Percentiles rank a stretch among this genome's conserved stretches.
These are phyloP conservation scores for Aurelia aurita complex sp. Pacific DNA, from an alignment of 30 jellyfish, hydroid and myxozoan species.

Conservation along the genomic window DNA sequence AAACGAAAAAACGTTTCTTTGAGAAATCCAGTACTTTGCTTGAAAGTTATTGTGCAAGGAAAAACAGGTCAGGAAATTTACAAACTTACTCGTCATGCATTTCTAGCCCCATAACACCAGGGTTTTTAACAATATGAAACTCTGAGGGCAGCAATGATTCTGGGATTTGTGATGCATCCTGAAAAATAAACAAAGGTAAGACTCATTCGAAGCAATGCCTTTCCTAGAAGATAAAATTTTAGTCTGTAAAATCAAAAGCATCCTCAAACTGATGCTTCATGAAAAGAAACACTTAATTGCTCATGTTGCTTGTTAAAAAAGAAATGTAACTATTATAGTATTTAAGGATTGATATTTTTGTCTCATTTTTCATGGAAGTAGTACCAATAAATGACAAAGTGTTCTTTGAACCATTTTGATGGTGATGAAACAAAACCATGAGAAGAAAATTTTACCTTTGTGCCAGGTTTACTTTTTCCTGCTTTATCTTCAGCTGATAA, in stretches of 20 bases:
- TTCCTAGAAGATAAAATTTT: not conserved
- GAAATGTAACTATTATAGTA: too few species aligned
- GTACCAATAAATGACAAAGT: too few species aligned
- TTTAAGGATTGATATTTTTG: too few species aligned
- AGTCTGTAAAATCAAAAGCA: not conserved
- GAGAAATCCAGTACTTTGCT: too few species aligned
- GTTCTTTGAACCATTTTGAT: not conserved
- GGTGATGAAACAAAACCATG: not conserved
- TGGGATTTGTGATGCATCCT: conserved; percentile 54
- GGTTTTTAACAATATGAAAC: conserved; percentile 86
- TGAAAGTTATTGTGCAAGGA: too few species aligned
- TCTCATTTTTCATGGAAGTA: too few species aligned
- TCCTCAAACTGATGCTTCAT: not conserved
- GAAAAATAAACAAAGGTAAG: not conserved
- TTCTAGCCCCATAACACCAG: conserved; percentile 90
- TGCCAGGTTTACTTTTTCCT: not conserved
- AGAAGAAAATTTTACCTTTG: not conserved
- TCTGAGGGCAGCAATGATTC: conserved; percentile 80
- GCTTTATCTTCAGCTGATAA: not conserved
- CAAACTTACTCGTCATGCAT: conserved; percentile 78
- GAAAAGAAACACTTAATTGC: not conserved
- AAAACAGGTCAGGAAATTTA: not conserved
- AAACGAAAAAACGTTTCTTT: too few species aligned
- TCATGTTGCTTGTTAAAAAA: too few species aligned
- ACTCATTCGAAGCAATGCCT: not conserved